These are phyloP conservation scores for Troilus luridus DNA, from an alignment of 2,888 invertebrate genomes.

Conservation along the genomic window DNA sequence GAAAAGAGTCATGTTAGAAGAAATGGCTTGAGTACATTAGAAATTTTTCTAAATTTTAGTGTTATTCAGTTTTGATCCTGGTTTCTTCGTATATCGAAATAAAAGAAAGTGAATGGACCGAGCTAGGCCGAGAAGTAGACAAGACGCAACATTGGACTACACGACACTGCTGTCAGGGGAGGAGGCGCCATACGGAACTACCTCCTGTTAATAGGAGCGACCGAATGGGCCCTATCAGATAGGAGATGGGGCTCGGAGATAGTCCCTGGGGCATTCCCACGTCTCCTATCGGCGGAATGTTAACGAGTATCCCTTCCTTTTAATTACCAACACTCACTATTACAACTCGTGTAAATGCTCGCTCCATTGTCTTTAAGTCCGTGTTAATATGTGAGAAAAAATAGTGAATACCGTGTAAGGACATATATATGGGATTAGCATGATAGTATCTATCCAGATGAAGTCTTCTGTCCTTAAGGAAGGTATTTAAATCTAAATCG, in stretches of 20 bases:
- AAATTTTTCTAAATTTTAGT: too few species aligned
- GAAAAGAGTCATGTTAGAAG: too few species aligned
- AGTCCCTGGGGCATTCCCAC: conserved; percentile 7
- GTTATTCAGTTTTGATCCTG: too few species aligned
- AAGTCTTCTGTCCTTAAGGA: background rate
- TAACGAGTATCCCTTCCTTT: conserved; percentile 18
- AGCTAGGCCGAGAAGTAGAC: background rate
- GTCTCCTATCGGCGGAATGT: conserved; percentile 34
- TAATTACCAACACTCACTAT: conserved; percentile 38
- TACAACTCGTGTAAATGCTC: conserved; percentile 40
- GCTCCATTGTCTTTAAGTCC: background rate
- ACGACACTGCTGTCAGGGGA: background rate
- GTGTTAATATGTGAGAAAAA: background rate
- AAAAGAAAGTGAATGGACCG: background rate
- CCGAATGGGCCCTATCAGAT: conserved; percentile 17
- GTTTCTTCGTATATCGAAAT: background rate
- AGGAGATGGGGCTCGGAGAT: conserved; percentile 3
- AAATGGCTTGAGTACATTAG: too few species aligned
- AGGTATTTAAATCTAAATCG: background rate
- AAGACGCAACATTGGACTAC: background rate
- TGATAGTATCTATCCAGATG: background rate
- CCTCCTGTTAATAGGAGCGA: conserved; percentile 2
- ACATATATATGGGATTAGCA: background rate
- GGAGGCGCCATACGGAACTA: conserved; percentile 43
- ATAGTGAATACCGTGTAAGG: background rate